Evolutionary conservation across 2,797 vertebrate genomes (phyloP).

Genomic region (Artibeus lituratus): DNA sequence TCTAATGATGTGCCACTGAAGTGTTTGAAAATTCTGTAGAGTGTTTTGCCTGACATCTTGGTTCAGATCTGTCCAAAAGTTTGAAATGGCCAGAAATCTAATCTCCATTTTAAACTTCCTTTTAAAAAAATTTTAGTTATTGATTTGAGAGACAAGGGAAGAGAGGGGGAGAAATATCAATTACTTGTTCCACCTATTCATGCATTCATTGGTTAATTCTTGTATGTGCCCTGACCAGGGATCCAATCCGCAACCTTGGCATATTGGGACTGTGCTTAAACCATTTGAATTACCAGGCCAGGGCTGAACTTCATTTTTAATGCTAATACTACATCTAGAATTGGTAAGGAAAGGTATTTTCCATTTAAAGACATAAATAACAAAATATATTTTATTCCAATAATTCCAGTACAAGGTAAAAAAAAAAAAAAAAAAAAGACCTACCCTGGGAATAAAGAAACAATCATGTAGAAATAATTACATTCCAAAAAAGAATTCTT

Average conservation of each 20-base stretch:
- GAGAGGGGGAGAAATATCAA: not conserved
- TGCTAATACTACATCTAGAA: not conserved
- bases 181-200: not conserved
- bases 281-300: too few relatives aligned
- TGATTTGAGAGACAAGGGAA: not conserved
- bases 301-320: not conserved
- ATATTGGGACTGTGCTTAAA: too few relatives aligned
- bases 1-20: not conserved
- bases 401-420: not conserved
- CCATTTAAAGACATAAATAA: not conserved
- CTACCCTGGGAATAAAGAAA: constrained; percentile 36
- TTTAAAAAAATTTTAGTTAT: not conserved
- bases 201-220: not conserved
- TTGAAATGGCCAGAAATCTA: not conserved
- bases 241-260: too few relatives aligned
- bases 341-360: not conserved
- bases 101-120: not conserved
- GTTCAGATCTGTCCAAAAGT: not conserved
- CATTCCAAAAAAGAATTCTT: constrained; percentile 32
- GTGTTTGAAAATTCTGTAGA: not conserved
- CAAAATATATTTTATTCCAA: constrained; percentile 2
- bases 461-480: constrained; percentile 48
- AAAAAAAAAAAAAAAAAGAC: constrained; percentile 41
- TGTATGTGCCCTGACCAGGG: too few relatives aligned
- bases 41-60: not conserved